Base-by-base conservation (phyloP, 2,797 vertebrate species). In the Sebastiscus albofasciatus region DNA sequence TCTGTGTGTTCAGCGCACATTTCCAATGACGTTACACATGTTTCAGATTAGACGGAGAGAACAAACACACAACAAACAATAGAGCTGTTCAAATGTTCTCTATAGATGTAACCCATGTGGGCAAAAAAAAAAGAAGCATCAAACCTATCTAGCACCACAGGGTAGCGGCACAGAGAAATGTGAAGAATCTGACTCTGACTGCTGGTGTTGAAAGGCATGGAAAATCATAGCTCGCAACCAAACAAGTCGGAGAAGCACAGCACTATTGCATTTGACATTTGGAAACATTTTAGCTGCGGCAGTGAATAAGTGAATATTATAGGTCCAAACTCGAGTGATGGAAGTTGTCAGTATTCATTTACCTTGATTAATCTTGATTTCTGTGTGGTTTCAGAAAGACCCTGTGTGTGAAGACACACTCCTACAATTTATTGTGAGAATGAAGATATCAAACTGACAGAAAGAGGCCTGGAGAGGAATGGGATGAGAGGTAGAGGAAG, bases 31-130 rank as follows among this genome's bases (percentile, higher is more conserved):
- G 20, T 26, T 56, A 29, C 91, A 93, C 67, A 91, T 93, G 90
- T 81, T 90, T 83, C 42, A 67, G 74, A 88, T 95, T 92, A 89
- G 70, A 81, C 36, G 2, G 20, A 64, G 67, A 78, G 86, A 93
- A 86, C 76, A 90, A 90, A 90, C 77, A 85, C 72, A 88, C 77
- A 87, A 82, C 60, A 91, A 92, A 92, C 90, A 93, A 91, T 87
- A 66, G 85, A 81, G 64, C 70, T 64, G 69, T 90, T 92, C 86
- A 89, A 83, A 83, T 82, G 82, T 49, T 86, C 79, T 71, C 69
- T 81, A 69, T 74, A 72, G 73, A 73, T 87, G 65, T 65, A 71
- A 85, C 64, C 67, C 83, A 81, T 88, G 79, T 87, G 86, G 77
- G 65, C 14, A 81, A 92, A 55, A 70, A n/a, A 70, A 65, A 39